A percentile compares a stretch with the other conserved stretches of the same genome.
These are phyloP conservation scores for Lagodon rhomboides DNA, from an alignment of 2,797 vertebrate genomes.

Conservation along the genomic window DNA sequence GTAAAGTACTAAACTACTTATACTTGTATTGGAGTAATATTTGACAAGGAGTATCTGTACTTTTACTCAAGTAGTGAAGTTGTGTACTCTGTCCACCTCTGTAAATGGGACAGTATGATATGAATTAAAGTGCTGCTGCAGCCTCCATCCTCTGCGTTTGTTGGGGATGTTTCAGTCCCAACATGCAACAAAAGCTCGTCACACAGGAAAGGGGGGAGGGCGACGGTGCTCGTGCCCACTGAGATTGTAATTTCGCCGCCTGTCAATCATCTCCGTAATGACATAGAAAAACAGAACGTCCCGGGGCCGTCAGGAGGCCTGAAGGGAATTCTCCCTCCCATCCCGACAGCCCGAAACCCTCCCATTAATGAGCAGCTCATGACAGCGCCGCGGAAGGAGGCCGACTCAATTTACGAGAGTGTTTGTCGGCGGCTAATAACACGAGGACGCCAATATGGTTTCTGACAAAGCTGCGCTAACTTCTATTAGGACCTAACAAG, in stretches of 20 bases:
- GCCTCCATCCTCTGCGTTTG: slow-evolving; percentile 1
- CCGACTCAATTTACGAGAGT: slow-evolving; percentile 28
- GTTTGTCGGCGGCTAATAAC: slow-evolving; percentile 30
- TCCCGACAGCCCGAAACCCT: slow-evolving; percentile 20
- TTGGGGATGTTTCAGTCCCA: slow-evolving; percentile 6
- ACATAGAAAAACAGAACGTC: slow-evolving; percentile 59
- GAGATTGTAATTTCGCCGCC: slow-evolving; percentile 44
- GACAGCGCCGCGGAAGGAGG: slow-evolving; percentile 26
- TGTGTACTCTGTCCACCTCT: too few species aligned
- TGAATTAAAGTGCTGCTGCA: slow-evolving; percentile 14
- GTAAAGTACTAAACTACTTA: too few species aligned
- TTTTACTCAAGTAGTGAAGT: too few species aligned
- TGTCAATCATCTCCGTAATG: slow-evolving; percentile 73
- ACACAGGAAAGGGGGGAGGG: not conserved
- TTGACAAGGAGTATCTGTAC: too few species aligned
- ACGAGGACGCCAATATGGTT: slow-evolving; percentile 15
- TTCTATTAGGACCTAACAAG: not conserved
- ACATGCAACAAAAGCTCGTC: slow-evolving; percentile 31
- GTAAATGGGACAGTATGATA: not conserved
- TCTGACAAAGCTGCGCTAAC: slow-evolving; percentile 20
- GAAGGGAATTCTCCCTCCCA: slow-evolving; percentile 42
- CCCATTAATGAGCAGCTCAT: slow-evolving; percentile 60
- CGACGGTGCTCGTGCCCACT: slow-evolving; percentile 7
- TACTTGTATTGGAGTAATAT: too few species aligned
- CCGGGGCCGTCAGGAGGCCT: slow-evolving; percentile 33